Percentiles rank a stretch among this genome's conserved stretches.
Evolutionary conservation across 2,113 vertebrate species (phyloP).

Genomic region (Phoxinus phoxinus): DNA sequence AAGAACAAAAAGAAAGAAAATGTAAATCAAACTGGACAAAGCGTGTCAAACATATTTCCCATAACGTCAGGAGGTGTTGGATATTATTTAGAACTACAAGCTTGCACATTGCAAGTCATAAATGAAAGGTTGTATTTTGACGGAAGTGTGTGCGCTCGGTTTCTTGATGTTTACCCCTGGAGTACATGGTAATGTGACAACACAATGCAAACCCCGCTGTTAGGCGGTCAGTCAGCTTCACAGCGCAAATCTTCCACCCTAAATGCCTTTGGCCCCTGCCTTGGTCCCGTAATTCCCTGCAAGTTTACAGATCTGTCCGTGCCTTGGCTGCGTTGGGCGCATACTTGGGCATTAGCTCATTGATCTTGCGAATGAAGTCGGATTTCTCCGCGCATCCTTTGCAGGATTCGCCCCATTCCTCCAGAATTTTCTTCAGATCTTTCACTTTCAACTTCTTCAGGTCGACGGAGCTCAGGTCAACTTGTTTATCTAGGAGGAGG

Average conservation of each 20-base stretch:
- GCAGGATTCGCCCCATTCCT: constrained; percentile 96
- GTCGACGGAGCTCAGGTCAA: constrained; percentile 92
- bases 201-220: constrained; percentile 23
- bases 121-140: background rate
- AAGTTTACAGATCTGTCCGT: constrained; percentile 89
- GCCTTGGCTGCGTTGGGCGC: constrained; percentile 88
- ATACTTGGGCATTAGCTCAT: constrained; percentile 96
- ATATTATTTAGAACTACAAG: background rate
- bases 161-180: constrained; percentile 30
- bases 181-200: constrained; percentile 41
- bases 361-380: constrained; percentile 95
- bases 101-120: background rate
- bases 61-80: constrained; percentile 10
- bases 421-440: constrained; percentile 94
- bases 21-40: constrained; percentile 22
- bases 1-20: constrained; percentile 21
- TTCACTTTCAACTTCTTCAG: constrained; percentile 95
- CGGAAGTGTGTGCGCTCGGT: background rate
- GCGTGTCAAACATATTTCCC: constrained; percentile 9
- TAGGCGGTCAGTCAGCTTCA: constrained; percentile 40
- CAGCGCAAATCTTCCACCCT: constrained; percentile 21
- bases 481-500: constrained; percentile 85
- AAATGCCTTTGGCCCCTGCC: constrained; percentile 15
- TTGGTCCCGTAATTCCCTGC: constrained; percentile 8
- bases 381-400: constrained; percentile 96